Evolutionary conservation across 2,113 vertebrate species (phyloP).

Genomic region (Vanacampus margaritifer): DNA sequence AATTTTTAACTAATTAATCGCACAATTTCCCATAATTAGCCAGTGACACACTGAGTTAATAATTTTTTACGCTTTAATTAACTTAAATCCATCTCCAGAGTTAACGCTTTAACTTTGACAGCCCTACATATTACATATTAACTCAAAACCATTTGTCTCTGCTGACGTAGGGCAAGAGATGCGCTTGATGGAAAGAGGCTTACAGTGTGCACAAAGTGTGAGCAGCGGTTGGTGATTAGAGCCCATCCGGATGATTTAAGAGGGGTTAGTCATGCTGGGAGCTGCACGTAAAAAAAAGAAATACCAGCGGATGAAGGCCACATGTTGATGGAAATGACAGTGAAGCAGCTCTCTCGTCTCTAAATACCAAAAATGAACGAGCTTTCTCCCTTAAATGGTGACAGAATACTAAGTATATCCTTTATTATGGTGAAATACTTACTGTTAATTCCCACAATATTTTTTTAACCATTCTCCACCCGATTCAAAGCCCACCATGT

Average conservation of each 20-base stretch:
- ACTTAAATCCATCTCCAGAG: too few relatives aligned
- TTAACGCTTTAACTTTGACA: too few relatives aligned
- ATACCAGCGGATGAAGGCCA: not conserved
- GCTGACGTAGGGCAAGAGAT: not conserved
- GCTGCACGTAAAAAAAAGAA: slow-evolving; percentile 1
- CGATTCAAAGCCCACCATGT: not conserved
- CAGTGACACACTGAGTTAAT: too few relatives aligned
- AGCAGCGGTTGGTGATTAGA: slow-evolving; percentile 2
- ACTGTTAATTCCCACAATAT: not conserved
- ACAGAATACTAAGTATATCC: not conserved
- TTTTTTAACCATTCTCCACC: not conserved
- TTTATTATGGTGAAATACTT: not conserved
- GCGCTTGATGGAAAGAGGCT: slow-evolving; percentile 3
- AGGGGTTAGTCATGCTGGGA: not conserved
- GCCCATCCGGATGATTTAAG: slow-evolving; percentile 3
- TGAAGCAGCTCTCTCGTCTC: not conserved
- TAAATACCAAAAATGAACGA: not conserved
- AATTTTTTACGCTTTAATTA: too few relatives aligned
- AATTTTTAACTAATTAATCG: too few relatives aligned
- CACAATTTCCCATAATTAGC: too few relatives aligned
- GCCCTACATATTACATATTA: not conserved
- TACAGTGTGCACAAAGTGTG: not conserved
- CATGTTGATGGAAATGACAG: not conserved
- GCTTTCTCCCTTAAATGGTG: not conserved
- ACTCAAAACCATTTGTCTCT: not conserved